phyloP scores from a whole-genome alignment of 1,140 invertebrate species.

The Drosophila arizonae region DNA sequence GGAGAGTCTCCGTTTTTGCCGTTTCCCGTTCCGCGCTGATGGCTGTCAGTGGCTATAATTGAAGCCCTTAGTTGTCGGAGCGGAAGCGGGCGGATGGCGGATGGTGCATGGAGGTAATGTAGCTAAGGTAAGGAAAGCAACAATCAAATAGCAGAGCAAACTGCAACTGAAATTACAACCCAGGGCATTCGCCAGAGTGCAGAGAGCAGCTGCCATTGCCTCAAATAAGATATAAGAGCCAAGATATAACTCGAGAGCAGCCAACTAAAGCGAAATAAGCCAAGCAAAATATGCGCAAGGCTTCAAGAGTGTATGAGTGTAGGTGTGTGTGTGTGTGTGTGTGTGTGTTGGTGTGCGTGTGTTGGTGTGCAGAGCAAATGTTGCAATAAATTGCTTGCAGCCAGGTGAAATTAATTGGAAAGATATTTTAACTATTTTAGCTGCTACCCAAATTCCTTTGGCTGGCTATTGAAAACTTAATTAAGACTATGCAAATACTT shows the following conservation, averaged over 20 bases:
- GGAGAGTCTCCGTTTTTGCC: constrained; percentile 4
- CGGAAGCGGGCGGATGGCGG: constrained; percentile 3
- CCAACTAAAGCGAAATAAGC: constrained; percentile 56
- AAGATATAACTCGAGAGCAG: constrained; percentile 50
- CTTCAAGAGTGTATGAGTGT: not conserved
- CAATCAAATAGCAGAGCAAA: constrained; percentile 65
- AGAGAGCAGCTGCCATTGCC: constrained; percentile 34
- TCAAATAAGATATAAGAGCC: constrained; percentile 57
- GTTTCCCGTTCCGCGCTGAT: constrained; percentile 13
- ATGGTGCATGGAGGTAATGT: not conserved
- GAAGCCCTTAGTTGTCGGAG: constrained; percentile 59
- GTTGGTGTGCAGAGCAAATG: constrained; percentile 46
- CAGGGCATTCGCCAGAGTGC: constrained; percentile 41
- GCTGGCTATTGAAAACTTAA: constrained; percentile 57
- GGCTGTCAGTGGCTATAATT: constrained; percentile 66
- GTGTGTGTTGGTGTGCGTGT: not conserved
- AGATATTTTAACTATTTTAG: constrained; percentile 72
- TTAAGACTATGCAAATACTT: constrained; percentile 39
- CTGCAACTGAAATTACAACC: constrained; percentile 78
- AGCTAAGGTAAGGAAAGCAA: constrained; percentile 41
- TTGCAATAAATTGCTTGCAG: constrained; percentile 73
- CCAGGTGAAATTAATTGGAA: constrained; percentile 75
- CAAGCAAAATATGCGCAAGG: constrained; percentile 54
- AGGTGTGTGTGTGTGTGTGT: not conserved
- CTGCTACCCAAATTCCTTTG: constrained; percentile 25